Base-by-base conservation (phyloP, 2,113 vertebrate genomes). In the Oxyruncus cristatus region DNA sequence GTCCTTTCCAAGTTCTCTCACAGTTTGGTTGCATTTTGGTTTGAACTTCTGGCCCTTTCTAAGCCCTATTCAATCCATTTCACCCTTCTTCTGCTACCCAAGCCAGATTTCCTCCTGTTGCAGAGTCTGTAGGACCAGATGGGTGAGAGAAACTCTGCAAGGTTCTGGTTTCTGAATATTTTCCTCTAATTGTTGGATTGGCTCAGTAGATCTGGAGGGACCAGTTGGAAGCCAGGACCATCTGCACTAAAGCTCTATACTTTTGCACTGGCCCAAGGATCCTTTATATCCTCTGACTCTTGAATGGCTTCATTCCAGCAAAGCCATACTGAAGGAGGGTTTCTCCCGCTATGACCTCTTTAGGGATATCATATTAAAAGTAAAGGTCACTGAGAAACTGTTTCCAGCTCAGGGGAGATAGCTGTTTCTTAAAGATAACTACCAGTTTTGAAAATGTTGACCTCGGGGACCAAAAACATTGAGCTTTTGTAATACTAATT, bases 141-240 rank as follows among this genome's bases (percentile, higher is more conserved):
- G 93, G 96, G 61, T 95, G 83, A 96, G 83, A 91, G 91, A 94
- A 92, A 89, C 83, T 93, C 82, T 41, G 73, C 0, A 3, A 95
- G 94, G 23, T 93, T 96, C 88, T 96, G 92, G 76, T 89, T 92
- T 87, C 76, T 88, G 96, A 92, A 78, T 94, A 72, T 96, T 96
- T 96, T 81, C 79, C 80, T 94, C 65, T 94, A 91, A 93, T 94
- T 93, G 91, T 89, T 65, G 65, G 47, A 89, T 93, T 94, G 93
- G 95, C 80, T 96, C 83, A 27, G 70, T 95, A 66, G 95, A 95
- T 95, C 92, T 96, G 88, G 91, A 89, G 95, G 93, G 93, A 96
- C 93, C 91, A 5, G 92, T 90, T 95, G 95, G 96, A 94, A 96
- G 93, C 95, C 92, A 95, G 92, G 96, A 95, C 95, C 96, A 96